Evolutionary conservation across 1,140 invertebrate genomes (phyloP), one percentile per base, ranked within the genome.

Genomic region (Zaprionus vittiger): DNA sequence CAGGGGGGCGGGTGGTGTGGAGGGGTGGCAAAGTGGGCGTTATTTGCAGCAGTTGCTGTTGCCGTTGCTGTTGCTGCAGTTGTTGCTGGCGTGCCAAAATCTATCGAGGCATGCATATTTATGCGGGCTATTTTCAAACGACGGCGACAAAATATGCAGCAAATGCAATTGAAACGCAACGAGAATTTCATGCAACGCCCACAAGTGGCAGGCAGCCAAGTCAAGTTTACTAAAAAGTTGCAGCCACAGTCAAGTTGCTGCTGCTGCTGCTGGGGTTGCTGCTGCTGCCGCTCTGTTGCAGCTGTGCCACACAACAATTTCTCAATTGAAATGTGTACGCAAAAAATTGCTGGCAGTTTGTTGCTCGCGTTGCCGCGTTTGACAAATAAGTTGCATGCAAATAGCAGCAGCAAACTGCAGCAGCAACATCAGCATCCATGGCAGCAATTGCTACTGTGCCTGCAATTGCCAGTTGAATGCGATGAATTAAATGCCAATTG

Each of bases 361-460:
- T 52, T 71, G 72, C 73, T 38, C 37, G 37, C 37, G 54, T 62
- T 70, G 77, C 64, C 59, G 31, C 60, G 64, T 80, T 87, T 87
- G 84, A 87, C 78, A 87, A 89, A 87, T 83, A 83, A 87, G 81
- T 89, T 84, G 84, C 84, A 89, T 89, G 84, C 84, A 89, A 89
- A 89, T 84, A 76, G 78, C 79, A 60, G 41, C 69, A 38, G 52
- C 56, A 34, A 38, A 17, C 69, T 64, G 20, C 55, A 70, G 28
- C 41, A 62, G 37, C 68, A 67, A 15, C 49, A 59, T 28, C 68
- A 67, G 17, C 49, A 72, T 44, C 81, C 66, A 22, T 47, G 37
- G 52, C 72, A 65, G 38, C 62, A 74, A 68, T 72, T 79, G 65
- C 71, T 68, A 74, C 79, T 57, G 73, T 61, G 56, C 31, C 55